These are phyloP conservation scores for Vombatus ursinus DNA, from an alignment of 2,113 vertebrate genomes.

Conservation along the genomic window DNA sequence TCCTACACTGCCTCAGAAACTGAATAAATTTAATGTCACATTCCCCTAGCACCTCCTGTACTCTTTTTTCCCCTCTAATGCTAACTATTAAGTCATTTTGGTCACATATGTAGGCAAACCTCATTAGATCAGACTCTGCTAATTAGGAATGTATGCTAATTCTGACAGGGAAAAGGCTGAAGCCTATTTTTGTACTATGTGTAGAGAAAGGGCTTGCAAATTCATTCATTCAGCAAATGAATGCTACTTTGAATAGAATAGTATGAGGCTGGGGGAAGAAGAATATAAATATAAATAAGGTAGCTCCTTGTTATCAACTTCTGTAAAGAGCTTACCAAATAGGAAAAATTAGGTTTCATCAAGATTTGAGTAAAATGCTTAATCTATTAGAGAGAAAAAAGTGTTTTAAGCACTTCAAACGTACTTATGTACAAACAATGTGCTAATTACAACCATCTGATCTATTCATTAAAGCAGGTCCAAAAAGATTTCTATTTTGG, in stretches of 20 bases:
- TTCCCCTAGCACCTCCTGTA: rapidly evolving
- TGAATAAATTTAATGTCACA: neutral
- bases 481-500: neutral
- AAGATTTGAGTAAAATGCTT: neutral
- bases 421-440: neutral
- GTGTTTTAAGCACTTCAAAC: neutral
- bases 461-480: neutral
- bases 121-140: neutral
- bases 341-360: neutral
- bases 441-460: neutral
- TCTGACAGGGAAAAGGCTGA: neutral
- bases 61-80: neutral
- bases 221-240: neutral
- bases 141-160: neutral
- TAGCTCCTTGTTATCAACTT: neutral
- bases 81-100: rapidly evolving
- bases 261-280: neutral
- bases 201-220: neutral
- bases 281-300: neutral
- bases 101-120: neutral
- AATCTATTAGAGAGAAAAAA: neutral
- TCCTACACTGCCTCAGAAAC: neutral
- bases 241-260: neutral
- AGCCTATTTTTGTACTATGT: neutral
- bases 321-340: neutral